Evolutionary conservation across 2,113 vertebrate species (phyloP).

Genomic region (Balaeniceps rex): DNA sequence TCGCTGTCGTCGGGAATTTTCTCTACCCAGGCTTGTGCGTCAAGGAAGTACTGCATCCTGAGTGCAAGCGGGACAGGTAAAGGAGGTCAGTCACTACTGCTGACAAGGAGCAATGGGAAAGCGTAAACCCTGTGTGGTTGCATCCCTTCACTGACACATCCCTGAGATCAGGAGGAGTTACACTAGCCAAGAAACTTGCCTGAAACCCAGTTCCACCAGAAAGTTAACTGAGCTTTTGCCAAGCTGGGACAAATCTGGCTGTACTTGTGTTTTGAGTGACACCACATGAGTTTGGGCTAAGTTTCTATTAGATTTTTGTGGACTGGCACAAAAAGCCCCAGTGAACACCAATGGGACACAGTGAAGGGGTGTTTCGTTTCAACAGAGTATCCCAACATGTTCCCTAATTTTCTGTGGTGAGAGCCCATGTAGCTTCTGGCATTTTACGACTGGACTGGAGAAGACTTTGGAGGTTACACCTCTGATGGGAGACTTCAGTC

Average conservation of each 20-base stretch:
- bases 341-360: neutral
- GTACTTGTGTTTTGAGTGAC: neutral
- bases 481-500: neutral
- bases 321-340: neutral
- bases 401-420: neutral
- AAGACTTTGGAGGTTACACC: neutral
- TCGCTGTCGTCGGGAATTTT: conserved; percentile 27
- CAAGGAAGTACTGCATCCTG: conserved; percentile 69
- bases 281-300: neutral
- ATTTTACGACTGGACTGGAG: neutral
- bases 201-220: neutral
- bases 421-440: neutral
- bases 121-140: rapidly evolving
- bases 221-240: neutral
- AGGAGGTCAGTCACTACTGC: neutral
- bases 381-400: neutral
- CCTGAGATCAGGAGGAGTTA: neutral
- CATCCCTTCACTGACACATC: neutral
- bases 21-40: conserved; percentile 69
- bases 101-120: neutral
- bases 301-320: neutral
- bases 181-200: neutral
- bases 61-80: neutral
- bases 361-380: neutral
- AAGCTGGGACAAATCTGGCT: neutral